A percentile compares a stretch with the other conserved stretches of the same genome.
These are phyloP conservation scores for cattle (Bos taurus) DNA, from an alignment of 2,113 vertebrate genomes.

Conservation along the genomic window ARS-UCD2.0 NC_037340.1:37571501-37572000, in stretches of 20 bases:
- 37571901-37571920: not conserved
- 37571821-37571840: not conserved
- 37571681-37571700: slow-evolving; percentile 17
- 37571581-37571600: slow-evolving; percentile 19
- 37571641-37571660: not conserved
- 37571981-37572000: not conserved
- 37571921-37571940: not conserved
- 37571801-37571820: not conserved
- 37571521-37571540: not conserved
- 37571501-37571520: not conserved
- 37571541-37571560: not conserved
- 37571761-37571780: slow-evolving; percentile 38
- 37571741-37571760: not conserved
- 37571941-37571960: not conserved
- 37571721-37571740: not conserved
- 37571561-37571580: not conserved
- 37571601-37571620: not conserved
- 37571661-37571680: slow-evolving; percentile 2
- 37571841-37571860: not conserved
- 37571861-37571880: not conserved
- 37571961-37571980: not conserved
- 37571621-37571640: not conserved
- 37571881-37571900: not conserved
- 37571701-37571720: not conserved
- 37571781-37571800: slow-evolving; percentile 9